Evolutionary conservation across 2,797 vertebrate species (phyloP).

Genomic region (Percopsis omiscomaycus): DNA sequence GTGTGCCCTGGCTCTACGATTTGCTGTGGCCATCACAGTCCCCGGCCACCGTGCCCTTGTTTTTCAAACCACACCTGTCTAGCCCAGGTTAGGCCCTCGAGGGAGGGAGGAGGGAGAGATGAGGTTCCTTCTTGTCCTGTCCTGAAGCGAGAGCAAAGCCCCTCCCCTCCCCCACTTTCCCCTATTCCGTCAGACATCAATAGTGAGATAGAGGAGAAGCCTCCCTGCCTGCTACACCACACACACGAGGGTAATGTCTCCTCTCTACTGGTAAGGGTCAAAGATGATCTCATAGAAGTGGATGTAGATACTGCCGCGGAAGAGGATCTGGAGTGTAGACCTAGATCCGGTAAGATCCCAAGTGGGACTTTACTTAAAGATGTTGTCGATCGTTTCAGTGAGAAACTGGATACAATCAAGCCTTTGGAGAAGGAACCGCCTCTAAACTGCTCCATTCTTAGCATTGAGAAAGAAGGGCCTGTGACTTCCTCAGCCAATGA

Average conservation of each 20-base stretch:
- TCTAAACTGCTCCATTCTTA: conserved; percentile 67
- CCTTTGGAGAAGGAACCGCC: conserved; percentile 78
- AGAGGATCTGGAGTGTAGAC: conserved; percentile 53
- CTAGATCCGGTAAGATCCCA: conserved; percentile 66
- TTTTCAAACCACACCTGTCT: conserved; percentile 61
- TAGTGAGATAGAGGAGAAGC: conserved; percentile 77
- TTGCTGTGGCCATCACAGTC: conserved; percentile 74
- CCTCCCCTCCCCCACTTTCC: conserved; percentile 88
- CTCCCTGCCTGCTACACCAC: conserved; percentile 84
- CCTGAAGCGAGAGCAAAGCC: conserved; percentile 77
- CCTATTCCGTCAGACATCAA: conserved; percentile 81
- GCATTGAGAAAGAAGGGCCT: conserved; percentile 68
- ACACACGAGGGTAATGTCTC: conserved; percentile 66
- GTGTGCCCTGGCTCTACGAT: conserved; percentile 64
- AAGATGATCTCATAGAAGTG: conserved; percentile 32
- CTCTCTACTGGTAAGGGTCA: conserved; percentile 27
- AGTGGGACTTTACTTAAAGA: conserved; percentile 82
- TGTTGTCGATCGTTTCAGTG: conserved; percentile 87
- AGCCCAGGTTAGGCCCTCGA: conserved; percentile 47
- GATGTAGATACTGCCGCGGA: conserved; percentile 44
- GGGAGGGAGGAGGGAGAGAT: conserved; percentile 38
- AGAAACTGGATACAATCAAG: conserved; percentile 88
- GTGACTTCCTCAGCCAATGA: conserved; percentile 74
- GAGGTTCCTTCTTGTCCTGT: conserved; percentile 65
- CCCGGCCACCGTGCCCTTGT: conserved; percentile 68